Conservation (phyloP, 30 jellyfish, hydroid and myxozoan species). For the Sanderia malayensis region DNA sequence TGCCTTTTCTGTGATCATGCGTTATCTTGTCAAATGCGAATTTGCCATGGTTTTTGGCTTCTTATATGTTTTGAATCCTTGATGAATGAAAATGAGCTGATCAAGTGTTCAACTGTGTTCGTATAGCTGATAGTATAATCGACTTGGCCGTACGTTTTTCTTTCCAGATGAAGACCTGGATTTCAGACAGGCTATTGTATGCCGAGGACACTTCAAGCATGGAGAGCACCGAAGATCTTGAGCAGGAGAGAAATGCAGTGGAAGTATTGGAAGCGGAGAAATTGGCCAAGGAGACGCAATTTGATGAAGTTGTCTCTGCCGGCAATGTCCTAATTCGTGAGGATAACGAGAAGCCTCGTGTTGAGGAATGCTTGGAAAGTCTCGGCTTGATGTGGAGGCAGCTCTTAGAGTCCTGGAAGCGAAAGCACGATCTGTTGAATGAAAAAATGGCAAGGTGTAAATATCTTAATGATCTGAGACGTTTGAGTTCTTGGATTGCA, state of each 20-base stretch:
- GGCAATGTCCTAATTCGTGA: constrained; percentile 18
- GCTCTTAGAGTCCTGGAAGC: constrained; percentile 11
- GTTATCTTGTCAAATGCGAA: no score
- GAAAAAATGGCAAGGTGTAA: constrained; percentile 7
- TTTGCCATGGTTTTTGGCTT: no score
- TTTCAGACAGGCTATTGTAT: constrained; percentile 17
- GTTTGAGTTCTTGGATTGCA: constrained; percentile 24
- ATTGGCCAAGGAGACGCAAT: constrained; percentile 21
- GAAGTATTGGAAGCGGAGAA: constrained; percentile 33
- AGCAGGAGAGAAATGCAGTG: neutral
- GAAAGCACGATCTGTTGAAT: neutral
- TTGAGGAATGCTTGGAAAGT: neutral
- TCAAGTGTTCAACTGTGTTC: no score
- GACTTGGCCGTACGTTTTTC: no score
- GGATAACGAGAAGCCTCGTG: constrained; percentile 15
- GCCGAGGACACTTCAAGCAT: constrained; percentile 3
- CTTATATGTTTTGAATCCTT: no score
- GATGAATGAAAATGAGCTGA: no score
- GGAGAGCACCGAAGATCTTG: constrained; percentile 14
- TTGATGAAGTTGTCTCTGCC: neutral
- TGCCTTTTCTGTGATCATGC: no score
- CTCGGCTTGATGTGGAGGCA: constrained; percentile 23
- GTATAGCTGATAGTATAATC: no score
- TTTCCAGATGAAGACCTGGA: constrained; percentile 39
- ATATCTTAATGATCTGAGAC: constrained; percentile 12